These are phyloP conservation scores for Eupithecia inturbata DNA, from an alignment of 2,888 invertebrate species.

Conservation along the genomic window DNA sequence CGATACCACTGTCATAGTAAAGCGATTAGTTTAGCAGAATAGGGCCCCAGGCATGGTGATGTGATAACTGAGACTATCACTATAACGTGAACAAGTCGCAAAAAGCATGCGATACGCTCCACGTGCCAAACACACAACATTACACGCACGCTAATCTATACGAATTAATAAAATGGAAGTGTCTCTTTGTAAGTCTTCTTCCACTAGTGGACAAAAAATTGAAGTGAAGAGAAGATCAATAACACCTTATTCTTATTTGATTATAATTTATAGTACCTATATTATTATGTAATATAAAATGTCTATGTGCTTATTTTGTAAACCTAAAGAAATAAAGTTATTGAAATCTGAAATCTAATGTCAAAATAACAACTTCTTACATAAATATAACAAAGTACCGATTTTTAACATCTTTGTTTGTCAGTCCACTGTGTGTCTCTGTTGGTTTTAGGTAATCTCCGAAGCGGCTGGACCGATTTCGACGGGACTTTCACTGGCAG, in stretches of 20 bases:
- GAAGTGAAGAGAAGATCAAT: too few relatives aligned
- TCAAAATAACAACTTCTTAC: background rate
- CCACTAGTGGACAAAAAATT: too few relatives aligned
- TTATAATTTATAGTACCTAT: too few relatives aligned
- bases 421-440: background rate
- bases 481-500: background rate
- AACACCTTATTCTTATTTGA: too few relatives aligned
- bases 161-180: background rate
- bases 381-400: too few relatives aligned
- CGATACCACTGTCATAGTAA: too few relatives aligned
- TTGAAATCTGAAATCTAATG: too few relatives aligned
- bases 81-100: slow-evolving; percentile 20
- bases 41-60: slow-evolving; percentile 5
- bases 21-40: too few relatives aligned
- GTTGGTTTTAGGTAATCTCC: background rate
- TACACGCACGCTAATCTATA: slow-evolving; percentile 23
- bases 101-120: slow-evolving; percentile 23
- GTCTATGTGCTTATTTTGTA: too few relatives aligned
- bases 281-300: too few relatives aligned
- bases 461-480: background rate
- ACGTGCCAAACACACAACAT: slow-evolving; percentile 16
- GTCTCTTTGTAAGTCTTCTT: background rate
- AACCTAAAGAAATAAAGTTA: too few relatives aligned
- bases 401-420: background rate
- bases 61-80: slow-evolving; percentile 16